Conservation (phyloP, 2,888 invertebrate species). For the Anorthoa munda region DNA sequence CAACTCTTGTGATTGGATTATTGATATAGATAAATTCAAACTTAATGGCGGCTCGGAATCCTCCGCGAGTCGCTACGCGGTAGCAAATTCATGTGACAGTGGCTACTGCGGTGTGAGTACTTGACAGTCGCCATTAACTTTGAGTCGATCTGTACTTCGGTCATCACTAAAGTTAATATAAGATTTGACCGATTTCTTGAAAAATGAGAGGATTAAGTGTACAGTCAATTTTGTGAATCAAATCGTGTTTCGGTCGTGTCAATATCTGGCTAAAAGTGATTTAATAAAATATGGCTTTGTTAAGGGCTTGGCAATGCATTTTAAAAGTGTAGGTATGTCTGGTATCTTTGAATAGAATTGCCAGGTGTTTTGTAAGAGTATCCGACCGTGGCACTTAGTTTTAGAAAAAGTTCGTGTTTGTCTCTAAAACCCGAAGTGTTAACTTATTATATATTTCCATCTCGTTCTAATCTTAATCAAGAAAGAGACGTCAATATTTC, state of each 20-base stretch:
- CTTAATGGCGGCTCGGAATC: background rate
- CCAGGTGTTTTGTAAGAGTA: background rate
- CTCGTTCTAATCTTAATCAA: background rate
- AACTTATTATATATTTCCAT: no score
- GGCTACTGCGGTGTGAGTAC: background rate
- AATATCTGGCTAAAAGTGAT: background rate
- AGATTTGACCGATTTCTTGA: background rate
- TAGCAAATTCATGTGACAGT: background rate
- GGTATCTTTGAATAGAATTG: background rate
- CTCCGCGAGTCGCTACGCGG: background rate
- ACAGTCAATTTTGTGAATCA: conserved; percentile 1
- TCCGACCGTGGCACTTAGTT: no score
- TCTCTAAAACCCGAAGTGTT: no score
- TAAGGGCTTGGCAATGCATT: background rate
- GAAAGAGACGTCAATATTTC: background rate
- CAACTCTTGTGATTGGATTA: no score
- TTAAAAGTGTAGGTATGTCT: background rate
- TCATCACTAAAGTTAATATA: no score
- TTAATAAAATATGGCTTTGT: conserved; percentile 3
- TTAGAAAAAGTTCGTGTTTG: no score
- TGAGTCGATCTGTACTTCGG: background rate
- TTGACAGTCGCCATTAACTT: background rate
- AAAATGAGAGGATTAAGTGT: background rate
- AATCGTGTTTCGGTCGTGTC: background rate
- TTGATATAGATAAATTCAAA: background rate